phyloP scores from a whole-genome alignment of 1,140 invertebrate genomes.

The Papilio xuthus region DNA sequence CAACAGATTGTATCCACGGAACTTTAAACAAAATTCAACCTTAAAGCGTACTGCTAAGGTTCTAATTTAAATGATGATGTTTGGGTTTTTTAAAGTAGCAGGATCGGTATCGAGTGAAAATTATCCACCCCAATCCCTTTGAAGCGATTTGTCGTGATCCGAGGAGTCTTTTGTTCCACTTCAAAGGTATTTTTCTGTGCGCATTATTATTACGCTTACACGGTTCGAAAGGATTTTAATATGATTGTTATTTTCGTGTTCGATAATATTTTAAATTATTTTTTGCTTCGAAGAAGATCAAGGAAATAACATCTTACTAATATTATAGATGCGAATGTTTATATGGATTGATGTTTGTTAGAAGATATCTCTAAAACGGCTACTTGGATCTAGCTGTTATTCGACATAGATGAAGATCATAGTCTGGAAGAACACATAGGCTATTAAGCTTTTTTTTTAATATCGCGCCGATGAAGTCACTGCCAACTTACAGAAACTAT shows the following conservation, averaged over 20 bases:
- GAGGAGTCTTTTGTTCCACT: constrained; percentile 67
- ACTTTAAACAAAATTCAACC: constrained; percentile 38
- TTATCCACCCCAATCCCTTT: constrained; percentile 71
- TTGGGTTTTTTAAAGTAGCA: constrained; percentile 61
- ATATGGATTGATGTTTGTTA: too few relatives aligned
- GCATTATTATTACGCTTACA: constrained; percentile 72
- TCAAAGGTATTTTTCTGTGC: constrained; percentile 69
- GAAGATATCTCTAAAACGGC: too few relatives aligned
- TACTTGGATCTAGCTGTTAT: too few relatives aligned
- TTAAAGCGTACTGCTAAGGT: constrained; percentile 34
- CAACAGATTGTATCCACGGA: constrained; percentile 45
- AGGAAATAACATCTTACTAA: background rate
- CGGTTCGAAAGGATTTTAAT: constrained; percentile 51
- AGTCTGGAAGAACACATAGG: too few relatives aligned
- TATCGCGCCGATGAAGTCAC: too few relatives aligned
- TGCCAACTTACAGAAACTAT: too few relatives aligned
- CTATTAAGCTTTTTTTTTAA: too few relatives aligned
- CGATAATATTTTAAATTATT: constrained; percentile 36
- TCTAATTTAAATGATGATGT: constrained; percentile 40
- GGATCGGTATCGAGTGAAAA: constrained; percentile 73
- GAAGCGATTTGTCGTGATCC: constrained; percentile 69
- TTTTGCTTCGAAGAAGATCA: constrained; percentile 10
- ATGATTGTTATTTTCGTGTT: constrained; percentile 53
- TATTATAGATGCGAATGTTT: too few relatives aligned
- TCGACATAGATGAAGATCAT: too few relatives aligned